Base-by-base conservation (phyloP, 1,140 invertebrate species). In the Calliopsis andreniformis region DNA sequence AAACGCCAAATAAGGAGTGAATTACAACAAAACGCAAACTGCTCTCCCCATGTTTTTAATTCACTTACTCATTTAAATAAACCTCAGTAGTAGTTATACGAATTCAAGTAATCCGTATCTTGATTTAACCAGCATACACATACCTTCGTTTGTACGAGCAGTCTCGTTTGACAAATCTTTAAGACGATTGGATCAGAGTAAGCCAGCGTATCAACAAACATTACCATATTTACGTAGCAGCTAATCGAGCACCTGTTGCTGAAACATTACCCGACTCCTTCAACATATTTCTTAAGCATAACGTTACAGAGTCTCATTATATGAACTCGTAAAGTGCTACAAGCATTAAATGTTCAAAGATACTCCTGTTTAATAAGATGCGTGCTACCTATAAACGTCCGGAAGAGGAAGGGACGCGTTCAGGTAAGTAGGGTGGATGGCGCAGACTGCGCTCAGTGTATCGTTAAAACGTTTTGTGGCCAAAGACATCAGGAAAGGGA, bases 231-330 rank as follows among this genome's bases (percentile, higher is more conserved):
- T 69, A 10, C n/a, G 35, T 63, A n/a, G 68, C 39, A 42, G 62
- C 55, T 76, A 70, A 51, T 45, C 39, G 64, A 70, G 72, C 78
- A 82, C 80, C 80, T 82, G 80, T 82, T 82, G 80, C 80, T 80
- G 76, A 71, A 82, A 64, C 66, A 69, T 69, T 58, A n/a, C 23
- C n/a, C 25, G 49, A 3, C 35, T n/a, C 20, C 25, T n/a, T 30
- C 35, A 18, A 25, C 35, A 25, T 20, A 25, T 39, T 39, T 10
- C 35, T 39, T 10, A 10, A 39, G 35, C 35, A 10, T 5, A 39
- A 39, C 35, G 10, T n/a, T n/a, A n/a, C n/a, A n/a, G n/a, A n/a
- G n/a, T n/a, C 35, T 39, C 35, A 39, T 10, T 5, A 39, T 39
- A 3, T 39, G 35, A 39, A 10, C 35, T 3, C 8, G 20, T 49